Conservation (phyloP, 30 jellyfish, hydroid and myxozoan species). For the Hydractinia symbiolongicarpus region DNA sequence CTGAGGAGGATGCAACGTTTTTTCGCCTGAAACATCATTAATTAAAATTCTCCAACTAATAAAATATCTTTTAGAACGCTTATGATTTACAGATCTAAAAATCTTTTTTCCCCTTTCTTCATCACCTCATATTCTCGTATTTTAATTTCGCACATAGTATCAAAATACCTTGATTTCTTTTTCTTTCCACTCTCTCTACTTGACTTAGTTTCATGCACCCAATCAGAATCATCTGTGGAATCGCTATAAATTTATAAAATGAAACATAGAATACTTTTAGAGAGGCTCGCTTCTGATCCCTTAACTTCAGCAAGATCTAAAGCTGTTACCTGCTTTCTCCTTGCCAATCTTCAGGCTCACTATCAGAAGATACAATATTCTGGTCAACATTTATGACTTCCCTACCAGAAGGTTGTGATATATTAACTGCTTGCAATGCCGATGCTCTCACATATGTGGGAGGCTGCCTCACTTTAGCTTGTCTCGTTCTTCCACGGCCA, state of each 20-base stretch:
- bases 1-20: constrained; percentile 24
- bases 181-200: constrained; percentile 1
- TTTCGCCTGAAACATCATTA: constrained; percentile 3
- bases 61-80: no score
- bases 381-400: constrained; percentile 26
- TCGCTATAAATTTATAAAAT: constrained; percentile 14
- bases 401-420: constrained; percentile 16
- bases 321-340: constrained; percentile 44
- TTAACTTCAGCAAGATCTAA: neutral
- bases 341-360: constrained; percentile 52
- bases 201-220: constrained; percentile 29
- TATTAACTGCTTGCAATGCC: constrained; percentile 19
- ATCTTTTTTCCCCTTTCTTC: no score
- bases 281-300: neutral
- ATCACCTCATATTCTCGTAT: no score
- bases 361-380: neutral
- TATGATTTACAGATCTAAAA: no score
- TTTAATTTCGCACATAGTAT: no score
- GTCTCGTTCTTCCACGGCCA: constrained; percentile 27
- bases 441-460: constrained; percentile 30
- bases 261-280: neutral
- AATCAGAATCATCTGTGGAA: constrained; percentile 42
- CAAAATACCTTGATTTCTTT: no score
- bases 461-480: constrained; percentile 23
- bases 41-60: no score